A percentile compares a stretch with the other conserved stretches of the same genome.
Evolutionary conservation across 2,797 vertebrate genomes (phyloP).

Genomic region (Darevskia mixta): DNA sequence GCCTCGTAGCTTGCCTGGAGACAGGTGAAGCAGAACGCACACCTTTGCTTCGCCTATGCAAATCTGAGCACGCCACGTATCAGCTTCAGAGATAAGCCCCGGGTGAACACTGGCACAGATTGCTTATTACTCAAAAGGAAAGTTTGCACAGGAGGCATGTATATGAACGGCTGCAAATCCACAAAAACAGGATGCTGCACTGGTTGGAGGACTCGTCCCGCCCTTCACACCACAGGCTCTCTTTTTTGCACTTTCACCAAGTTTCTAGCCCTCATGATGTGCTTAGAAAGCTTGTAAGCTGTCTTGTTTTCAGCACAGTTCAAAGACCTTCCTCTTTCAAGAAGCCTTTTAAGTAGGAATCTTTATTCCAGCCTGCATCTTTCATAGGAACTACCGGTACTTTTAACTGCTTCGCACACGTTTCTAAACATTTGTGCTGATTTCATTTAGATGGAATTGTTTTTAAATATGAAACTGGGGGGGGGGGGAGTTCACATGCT

Average conservation of each 20-base stretch:
- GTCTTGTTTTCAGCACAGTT: no score
- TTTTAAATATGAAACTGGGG: no score
- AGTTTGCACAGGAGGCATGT: fast-evolving
- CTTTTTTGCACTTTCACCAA: neutral
- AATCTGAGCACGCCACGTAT: neutral
- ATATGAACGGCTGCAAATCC: neutral
- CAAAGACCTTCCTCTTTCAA: no score
- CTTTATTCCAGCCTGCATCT: no score
- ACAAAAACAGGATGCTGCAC: neutral
- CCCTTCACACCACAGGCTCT: no score
- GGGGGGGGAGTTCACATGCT: no score
- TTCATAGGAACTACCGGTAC: no score
- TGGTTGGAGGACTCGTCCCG: neutral
- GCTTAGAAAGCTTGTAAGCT: neutral
- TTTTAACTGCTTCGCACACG: no score
- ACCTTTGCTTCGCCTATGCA: neutral
- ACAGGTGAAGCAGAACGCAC: neutral
- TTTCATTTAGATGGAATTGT: no score
- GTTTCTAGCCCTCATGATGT: neutral
- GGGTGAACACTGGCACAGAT: neutral
- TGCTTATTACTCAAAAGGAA: neutral
- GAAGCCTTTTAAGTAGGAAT: no score
- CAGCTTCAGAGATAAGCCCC: neutral
- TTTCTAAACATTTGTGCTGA: no score
- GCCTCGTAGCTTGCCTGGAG: neutral